A percentile compares a stretch with the other conserved stretches of the same genome.
These are phyloP conservation scores for Stichodactyla helianthus DNA, from an alignment of 64 coral and sea anemone species.

Conservation along the genomic window DNA sequence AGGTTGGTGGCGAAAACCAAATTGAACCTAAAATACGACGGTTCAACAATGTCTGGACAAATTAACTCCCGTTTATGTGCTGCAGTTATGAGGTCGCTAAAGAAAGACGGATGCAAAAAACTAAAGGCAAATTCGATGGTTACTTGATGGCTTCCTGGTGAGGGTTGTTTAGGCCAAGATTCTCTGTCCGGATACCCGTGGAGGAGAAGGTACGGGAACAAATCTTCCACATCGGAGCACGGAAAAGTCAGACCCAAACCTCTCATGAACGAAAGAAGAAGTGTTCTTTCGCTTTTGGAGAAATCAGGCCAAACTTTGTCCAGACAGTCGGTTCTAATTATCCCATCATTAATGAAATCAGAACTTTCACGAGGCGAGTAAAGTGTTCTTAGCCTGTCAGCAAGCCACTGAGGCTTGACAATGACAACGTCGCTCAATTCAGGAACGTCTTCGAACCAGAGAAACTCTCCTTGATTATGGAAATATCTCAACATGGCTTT, in stretches of 20 bases:
- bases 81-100: conserved; percentile 57
- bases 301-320: conserved; percentile 64
- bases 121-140: conserved; percentile 71
- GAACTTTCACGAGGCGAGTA: conserved; percentile 41
- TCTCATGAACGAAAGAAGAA: conserved; percentile 60
- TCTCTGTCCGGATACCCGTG: conserved; percentile 51
- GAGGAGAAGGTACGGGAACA: conserved; percentile 66
- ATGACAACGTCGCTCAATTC: conserved; percentile 68
- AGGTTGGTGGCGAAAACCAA: conserved; percentile 65
- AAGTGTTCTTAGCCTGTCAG: conserved; percentile 53
- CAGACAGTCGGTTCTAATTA: conserved; percentile 59
- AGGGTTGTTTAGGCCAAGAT: conserved; percentile 50
- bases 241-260: conserved; percentile 65
- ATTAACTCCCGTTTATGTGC: conserved; percentile 36
- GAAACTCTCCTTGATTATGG: conserved; percentile 83
- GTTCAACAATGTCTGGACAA: conserved; percentile 20
- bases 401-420: conserved; percentile 75
- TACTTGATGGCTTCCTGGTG: conserved; percentile 45
- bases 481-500: conserved; percentile 87
- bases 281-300: conserved; percentile 19
- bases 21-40: conserved; percentile 61
- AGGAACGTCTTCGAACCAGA: conserved; percentile 86
- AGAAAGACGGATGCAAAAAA: conserved; percentile 82
- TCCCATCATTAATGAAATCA: conserved; percentile 43
- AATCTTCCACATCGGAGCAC: conserved; percentile 55